phyloP scores from a whole-genome alignment of 2,113 vertebrate species.

The Uria lomvia region DNA sequence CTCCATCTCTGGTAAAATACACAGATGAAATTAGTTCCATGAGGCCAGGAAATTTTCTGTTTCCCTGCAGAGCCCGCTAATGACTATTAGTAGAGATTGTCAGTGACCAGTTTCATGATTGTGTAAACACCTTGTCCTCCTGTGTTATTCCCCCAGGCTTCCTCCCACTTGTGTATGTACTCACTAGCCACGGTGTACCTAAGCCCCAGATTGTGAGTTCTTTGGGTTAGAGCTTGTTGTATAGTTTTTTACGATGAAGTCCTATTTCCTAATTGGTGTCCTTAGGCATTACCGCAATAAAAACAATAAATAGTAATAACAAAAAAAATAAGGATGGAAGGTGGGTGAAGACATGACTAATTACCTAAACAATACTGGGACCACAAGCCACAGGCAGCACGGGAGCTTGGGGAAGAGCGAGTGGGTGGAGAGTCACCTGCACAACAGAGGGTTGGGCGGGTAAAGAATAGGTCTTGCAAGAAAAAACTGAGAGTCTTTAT shows the following conservation, averaged over 20 bases:
- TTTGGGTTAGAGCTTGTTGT: neutral
- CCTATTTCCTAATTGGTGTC: neutral
- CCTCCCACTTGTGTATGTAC: neutral
- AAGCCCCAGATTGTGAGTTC: neutral
- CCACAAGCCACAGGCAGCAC: slow-evolving; percentile 25
- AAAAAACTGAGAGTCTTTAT: slow-evolving; percentile 18
- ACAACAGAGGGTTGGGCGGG: neutral
- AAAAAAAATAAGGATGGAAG: neutral
- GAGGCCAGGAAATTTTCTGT: neutral
- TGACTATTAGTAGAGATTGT: neutral
- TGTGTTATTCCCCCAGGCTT: neutral
- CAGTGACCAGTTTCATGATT: neutral
- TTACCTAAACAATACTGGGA: slow-evolving; percentile 28
- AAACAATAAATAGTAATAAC: slow-evolving; percentile 41
- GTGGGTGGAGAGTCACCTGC: slow-evolving; percentile 28
- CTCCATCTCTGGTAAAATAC: neutral
- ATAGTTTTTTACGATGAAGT: neutral
- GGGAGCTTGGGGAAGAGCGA: neutral
- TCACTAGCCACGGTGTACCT: neutral
- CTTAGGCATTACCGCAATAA: neutral
- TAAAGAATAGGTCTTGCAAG: neutral
- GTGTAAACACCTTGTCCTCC: neutral
- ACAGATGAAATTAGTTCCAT: neutral
- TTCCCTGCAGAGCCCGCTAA: neutral
- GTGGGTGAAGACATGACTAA: slow-evolving; percentile 26